A percentile compares a stretch with the other conserved stretches of the same genome.
Conservation (phyloP, 2,797 vertebrate species). For the Capromys pilorides region DNA sequence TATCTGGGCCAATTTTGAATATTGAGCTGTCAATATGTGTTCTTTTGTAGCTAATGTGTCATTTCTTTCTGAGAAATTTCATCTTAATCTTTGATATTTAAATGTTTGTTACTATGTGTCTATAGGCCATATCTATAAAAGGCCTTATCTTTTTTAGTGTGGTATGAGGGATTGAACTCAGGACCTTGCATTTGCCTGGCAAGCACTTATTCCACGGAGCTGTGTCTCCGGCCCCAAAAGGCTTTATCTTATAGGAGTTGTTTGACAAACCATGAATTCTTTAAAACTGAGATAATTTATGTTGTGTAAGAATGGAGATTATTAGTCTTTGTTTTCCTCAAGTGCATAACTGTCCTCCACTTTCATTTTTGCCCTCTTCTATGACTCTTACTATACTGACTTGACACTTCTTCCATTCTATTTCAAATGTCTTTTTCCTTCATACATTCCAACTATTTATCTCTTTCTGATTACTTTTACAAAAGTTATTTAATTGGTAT, state of each 20-base stretch:
- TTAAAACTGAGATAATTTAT: background rate
- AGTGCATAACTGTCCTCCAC: background rate
- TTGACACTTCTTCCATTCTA: background rate
- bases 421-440: background rate
- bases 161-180: too few relatives aligned
- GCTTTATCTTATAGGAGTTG: background rate
- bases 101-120: background rate
- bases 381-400: background rate
- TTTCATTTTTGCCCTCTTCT: background rate
- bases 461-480: background rate
- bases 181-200: too few relatives aligned
- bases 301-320: slow-evolving; percentile 24
- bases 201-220: too few relatives aligned
- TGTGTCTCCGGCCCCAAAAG: too few relatives aligned
- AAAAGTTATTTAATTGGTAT: slow-evolving; percentile 12
- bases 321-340: slow-evolving; percentile 14
- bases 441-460: background rate
- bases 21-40: background rate
- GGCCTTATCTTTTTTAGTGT: background rate
- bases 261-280: background rate
- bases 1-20: background rate
- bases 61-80: slow-evolving; percentile 14
- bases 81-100: slow-evolving; percentile 14
- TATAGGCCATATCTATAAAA: background rate
- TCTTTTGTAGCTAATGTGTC: background rate